Evolutionary conservation across 2,113 vertebrate genomes (phyloP).

Genomic region (Myotis lucifugus): DNA sequence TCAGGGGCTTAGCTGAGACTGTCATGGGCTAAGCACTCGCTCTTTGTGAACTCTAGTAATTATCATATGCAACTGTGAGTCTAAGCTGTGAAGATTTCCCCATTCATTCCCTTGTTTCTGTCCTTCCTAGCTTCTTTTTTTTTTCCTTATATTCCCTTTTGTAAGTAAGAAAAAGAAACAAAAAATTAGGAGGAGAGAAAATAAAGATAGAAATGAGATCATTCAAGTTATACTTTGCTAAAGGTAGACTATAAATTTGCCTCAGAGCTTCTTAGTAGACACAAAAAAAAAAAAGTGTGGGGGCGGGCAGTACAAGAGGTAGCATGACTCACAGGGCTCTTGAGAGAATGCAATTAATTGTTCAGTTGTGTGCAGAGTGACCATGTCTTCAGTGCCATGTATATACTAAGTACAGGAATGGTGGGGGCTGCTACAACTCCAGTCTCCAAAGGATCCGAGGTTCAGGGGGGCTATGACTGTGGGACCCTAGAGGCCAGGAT

Average conservation of each 20-base stretch:
- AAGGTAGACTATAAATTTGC: not conserved
- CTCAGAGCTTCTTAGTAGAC: slow-evolving; percentile 10
- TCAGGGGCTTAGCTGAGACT: not conserved
- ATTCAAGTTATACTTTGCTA: slow-evolving; percentile 3
- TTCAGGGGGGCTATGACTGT: not conserved
- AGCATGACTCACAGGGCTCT: not conserved
- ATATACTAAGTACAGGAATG: fast-evolving
- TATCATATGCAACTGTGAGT: not conserved
- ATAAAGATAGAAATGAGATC: slow-evolving; percentile 17
- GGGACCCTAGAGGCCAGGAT: not conserved
- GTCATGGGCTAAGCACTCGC: not conserved
- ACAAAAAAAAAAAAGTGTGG: not conserved
- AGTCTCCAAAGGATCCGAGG: not conserved
- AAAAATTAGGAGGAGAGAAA: not conserved
- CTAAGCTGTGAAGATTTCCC: not conserved
- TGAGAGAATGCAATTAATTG: not conserved
- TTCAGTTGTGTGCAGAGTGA: not conserved
- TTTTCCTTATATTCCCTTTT: not conserved
- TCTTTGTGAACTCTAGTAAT: not conserved
- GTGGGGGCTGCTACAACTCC: not conserved
- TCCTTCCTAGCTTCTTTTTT: not conserved
- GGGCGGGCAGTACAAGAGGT: not conserved
- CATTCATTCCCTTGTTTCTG: not conserved
- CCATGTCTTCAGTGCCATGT: not conserved
- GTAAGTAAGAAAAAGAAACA: slow-evolving; percentile 1